A percentile compares a stretch with the other conserved stretches of the same genome.
Evolutionary conservation across 2,888 invertebrate genomes (phyloP).

Genomic region (Leucoma salicis): DNA sequence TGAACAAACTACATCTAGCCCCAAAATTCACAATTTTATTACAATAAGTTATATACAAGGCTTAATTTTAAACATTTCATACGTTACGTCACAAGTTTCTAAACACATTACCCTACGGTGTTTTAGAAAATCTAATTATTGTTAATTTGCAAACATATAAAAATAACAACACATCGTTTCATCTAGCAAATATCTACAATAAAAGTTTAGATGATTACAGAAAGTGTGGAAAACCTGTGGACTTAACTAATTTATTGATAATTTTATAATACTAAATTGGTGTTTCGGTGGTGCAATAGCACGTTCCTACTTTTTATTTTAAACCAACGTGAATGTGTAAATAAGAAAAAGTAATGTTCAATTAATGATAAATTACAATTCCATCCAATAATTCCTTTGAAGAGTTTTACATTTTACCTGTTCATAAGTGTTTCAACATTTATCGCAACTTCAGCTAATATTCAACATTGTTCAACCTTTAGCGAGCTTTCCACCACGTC

Average conservation of each 20-base stretch:
- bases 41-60: slow-evolving; percentile 35
- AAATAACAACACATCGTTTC: slow-evolving; percentile 77
- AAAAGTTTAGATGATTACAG: slow-evolving; percentile 64
- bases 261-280: slow-evolving; percentile 66
- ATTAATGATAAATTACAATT: slow-evolving; percentile 52
- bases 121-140: slow-evolving; percentile 77
- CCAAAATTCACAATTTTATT: slow-evolving; percentile 26
- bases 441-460: slow-evolving; percentile 28
- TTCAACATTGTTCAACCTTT: slow-evolving; percentile 67
- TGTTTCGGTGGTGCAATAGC: slow-evolving; percentile 81
- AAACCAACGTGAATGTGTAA: slow-evolving; percentile 54
- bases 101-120: slow-evolving; percentile 61
- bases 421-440: slow-evolving; percentile 33
- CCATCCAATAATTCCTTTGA: slow-evolving; percentile 73
- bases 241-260: slow-evolving; percentile 62
- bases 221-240: slow-evolving; percentile 70
- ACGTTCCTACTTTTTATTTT: slow-evolving; percentile 70
- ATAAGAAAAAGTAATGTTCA: slow-evolving; percentile 59
- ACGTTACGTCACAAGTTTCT: slow-evolving; percentile 29
- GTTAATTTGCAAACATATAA: slow-evolving; percentile 78
- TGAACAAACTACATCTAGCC: slow-evolving; percentile 25
- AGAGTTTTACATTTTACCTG: slow-evolving; percentile 27
- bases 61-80: slow-evolving; percentile 28
- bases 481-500: slow-evolving; percentile 62
- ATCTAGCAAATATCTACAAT: slow-evolving; percentile 76